phyloP scores from a whole-genome alignment of 2,888 invertebrate genomes.

The Dicyrtoma fusca region DNA sequence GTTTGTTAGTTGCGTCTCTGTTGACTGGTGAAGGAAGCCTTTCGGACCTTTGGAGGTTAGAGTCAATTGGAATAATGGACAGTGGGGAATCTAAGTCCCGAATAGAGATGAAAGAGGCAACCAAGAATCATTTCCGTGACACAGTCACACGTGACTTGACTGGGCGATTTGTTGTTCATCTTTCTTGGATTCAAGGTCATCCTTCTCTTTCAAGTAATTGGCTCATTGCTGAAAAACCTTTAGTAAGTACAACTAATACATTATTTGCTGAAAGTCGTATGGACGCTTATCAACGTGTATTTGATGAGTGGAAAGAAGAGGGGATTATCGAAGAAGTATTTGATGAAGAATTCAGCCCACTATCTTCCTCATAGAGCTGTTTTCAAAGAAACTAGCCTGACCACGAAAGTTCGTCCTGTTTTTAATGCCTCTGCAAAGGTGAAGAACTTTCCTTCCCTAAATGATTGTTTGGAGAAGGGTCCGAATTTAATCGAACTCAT shows the following conservation, averaged over 20 bases:
- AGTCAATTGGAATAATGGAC: slow-evolving; percentile 41
- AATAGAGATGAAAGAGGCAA: not conserved
- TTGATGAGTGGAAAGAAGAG: slow-evolving; percentile 33
- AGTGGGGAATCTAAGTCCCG: slow-evolving; percentile 38
- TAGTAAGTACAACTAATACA: slow-evolving; percentile 17
- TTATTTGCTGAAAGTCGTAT: not conserved
- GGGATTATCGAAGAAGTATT: slow-evolving; percentile 56
- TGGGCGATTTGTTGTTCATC: slow-evolving; percentile 57
- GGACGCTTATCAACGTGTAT: slow-evolving; percentile 21
- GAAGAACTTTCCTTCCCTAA: slow-evolving; percentile 41
- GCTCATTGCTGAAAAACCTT: slow-evolving; percentile 19
- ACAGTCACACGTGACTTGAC: slow-evolving; percentile 55
- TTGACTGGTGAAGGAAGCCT: not conserved
- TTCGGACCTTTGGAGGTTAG: slow-evolving; percentile 40
- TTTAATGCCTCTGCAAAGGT: slow-evolving; percentile 32
- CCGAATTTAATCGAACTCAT: slow-evolving; percentile 49
- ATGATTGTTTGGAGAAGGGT: slow-evolving; percentile 54
- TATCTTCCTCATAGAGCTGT: slow-evolving; percentile 53
- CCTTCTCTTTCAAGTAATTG: slow-evolving; percentile 50
- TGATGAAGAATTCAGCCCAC: slow-evolving; percentile 29
- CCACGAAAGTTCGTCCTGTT: slow-evolving; percentile 53
- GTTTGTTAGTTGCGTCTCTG: too few relatives aligned
- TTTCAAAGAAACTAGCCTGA: slow-evolving; percentile 45
- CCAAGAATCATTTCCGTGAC: slow-evolving; percentile 35
- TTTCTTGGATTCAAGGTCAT: slow-evolving; percentile 58